Evolutionary conservation across 2,113 vertebrate genomes (phyloP), one percentile per base, ranked within the genome.

Genomic region (Dasypus novemcinctus): DNA sequence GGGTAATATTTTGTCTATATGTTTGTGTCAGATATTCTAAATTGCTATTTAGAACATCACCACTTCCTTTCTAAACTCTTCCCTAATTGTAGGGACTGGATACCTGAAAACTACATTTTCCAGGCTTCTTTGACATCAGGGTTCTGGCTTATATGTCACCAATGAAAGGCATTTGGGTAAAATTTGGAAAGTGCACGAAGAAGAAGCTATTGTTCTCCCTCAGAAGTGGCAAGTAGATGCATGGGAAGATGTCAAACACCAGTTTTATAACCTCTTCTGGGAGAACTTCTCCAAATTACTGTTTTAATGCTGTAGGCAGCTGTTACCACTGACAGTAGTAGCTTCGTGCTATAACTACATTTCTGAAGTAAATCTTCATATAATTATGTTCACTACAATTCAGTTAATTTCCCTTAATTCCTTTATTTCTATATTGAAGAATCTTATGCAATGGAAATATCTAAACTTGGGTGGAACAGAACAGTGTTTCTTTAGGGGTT

Each of bases 261-360:
- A 49, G 33, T 33, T 14, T 31, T 29, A 29, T 29, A 21, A 64
- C 36, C 63, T 12, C 33, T 54, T 38, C 33, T 3, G 1, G 46
- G 20, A 64, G 17, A 31, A 33, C 11, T 8, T 33, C 49, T 41
- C 33, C 18, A 23, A 17, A 21, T 23, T 3, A 7, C 33, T 21
- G 49, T 33, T 75, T 29, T 5, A 2, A 31, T 21, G n/a, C 25
- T 3, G 0, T 1, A 5, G 1, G 12, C 0, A 13, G 36, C 27
- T 1, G 38, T 13, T 8, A 17, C 20, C 5, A 4, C 29, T 10
- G 31, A 38, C 0, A 14, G 21, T 49, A 52, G 41, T 0, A 2
- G 21, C 27, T 41, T n/a, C 29, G 46, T 12, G 2, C 5, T 33
- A 13, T 3, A 11, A 13, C 57, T 33, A 3, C 0, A 0, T 31